Evolutionary conservation across 2,113 vertebrate species (phyloP), one percentile per base, ranked within the genome.

Genomic region (Muscicapa adusta): DNA sequence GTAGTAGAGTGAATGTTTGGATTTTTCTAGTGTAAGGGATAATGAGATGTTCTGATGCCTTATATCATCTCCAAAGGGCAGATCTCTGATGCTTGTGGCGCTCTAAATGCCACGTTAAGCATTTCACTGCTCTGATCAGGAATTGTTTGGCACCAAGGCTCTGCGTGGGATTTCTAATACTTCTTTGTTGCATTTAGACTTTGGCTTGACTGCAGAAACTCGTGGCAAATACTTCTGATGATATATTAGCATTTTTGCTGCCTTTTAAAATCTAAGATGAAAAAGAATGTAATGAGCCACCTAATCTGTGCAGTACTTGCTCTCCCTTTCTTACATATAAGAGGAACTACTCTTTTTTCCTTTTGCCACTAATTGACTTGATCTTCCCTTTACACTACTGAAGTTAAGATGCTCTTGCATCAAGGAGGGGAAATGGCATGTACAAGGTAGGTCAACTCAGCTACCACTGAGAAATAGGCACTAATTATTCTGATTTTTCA

Each of bases 191-290:
- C 57, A 19, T 71, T 76, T 78, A 34, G 29, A 56, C 48, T 81
- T 89, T 47, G 48, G 22, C 54, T 23, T 91, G 67, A 66, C 71
- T 91, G 58, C 73, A 75, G 76, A 86, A 57, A 67, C 40, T 87
- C 26, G 31, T 18, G 57, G 54, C 40, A 85, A 85, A 54, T 70
- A 68, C 34, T 85, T 88, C 54, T 75, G 71, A 78, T 75, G 31
- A 25, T 45, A 53, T 45, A 85, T 91, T 45, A 93, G 71, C 74
- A 68, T 68, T 93, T 92, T 91, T 95, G 38, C 62, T 85, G 73
- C 78, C 85, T 91, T 91, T 85, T 82, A 82, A 94, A 82, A 68
- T 79, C 70, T 50, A 61, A 72, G 66, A 85, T 88, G 45, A 95
- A 93, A 96, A 93, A 81, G 57, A 94, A 67, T 26, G 48, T 87